Evolutionary conservation across 23 tunicate species (phyloP), one percentile per base, ranked within the genome.

Genomic region (Botrylloides violaceus): DNA sequence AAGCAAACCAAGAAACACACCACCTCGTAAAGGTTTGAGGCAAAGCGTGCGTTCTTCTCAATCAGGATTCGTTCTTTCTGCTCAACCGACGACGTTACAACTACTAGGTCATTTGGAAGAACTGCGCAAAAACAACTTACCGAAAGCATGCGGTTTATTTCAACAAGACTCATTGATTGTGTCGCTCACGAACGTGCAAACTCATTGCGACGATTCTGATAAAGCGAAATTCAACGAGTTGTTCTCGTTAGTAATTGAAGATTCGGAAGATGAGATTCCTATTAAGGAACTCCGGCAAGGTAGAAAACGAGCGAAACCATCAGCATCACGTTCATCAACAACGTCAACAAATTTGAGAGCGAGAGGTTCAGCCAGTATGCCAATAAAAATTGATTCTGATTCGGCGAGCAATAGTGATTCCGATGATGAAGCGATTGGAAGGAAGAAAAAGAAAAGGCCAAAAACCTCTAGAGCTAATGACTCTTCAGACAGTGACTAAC

Each of bases 91-190:
- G 58, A 88, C 86, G 43, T 56, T 66, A 15, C 88, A 81, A 20
- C 77, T 88, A 79, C 43, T 88, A 0, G 73, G 53, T 64, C 96
- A 88, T 64, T 80, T 88, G 80, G 87, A 88, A 63, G 84, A 88
- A 36, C 55, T 88, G 65, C 66, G 96, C 22, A 81, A 88, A 59
- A 39, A 78, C 27, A 34, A 61, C 5, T 64, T 88, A 19, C 96
- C 96, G 3, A 88, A 88, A 59, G 21, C 64, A 4, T 66, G 86
- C 79, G 74, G 58, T 18, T 30, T 88, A 5, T 68, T 88, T 39
- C 23, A 73, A 26, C 96, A 88, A 60, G 96, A 88, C 30, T 71
- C 96, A n/a, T 32, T 88, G 34, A 77, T 88, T 35, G 96, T 87
- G 26, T 81, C 88, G 25, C 50, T 88, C 76, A 77, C 84, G 1